Evolutionary conservation across 2,888 invertebrate species (phyloP).

Genomic region (Patella caerulea): DNA sequence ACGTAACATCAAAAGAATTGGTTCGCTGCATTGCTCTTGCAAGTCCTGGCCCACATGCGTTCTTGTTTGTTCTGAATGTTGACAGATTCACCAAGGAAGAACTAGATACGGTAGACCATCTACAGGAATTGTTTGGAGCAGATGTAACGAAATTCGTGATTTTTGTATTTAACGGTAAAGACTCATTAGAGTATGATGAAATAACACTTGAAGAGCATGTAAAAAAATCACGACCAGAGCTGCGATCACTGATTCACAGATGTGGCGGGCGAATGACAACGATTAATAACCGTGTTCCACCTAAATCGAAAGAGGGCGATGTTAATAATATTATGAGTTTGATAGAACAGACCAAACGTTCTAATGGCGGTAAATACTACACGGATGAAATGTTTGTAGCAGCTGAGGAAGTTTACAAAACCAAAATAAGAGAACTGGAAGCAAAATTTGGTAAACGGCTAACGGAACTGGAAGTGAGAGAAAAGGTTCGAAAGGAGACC

Average conservation of each 20-base stretch:
- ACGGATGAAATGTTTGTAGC: slow-evolving; percentile 34
- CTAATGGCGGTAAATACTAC: slow-evolving; percentile 30
- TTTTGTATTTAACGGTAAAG: slow-evolving; percentile 31
- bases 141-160: slow-evolving; percentile 27
- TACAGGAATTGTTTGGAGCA: slow-evolving; percentile 27
- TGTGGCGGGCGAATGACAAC: slow-evolving; percentile 23
- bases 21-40: slow-evolving; percentile 29
- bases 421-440: slow-evolving; percentile 5
- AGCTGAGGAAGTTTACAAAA: slow-evolving; percentile 19
- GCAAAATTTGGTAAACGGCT: neutral
- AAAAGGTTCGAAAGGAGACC: slow-evolving; percentile 21
- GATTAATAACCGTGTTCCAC: slow-evolving; percentile 15
- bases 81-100: slow-evolving; percentile 37
- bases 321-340: slow-evolving; percentile 19
- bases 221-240: slow-evolving; percentile 13
- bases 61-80: slow-evolving; percentile 28
- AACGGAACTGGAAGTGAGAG: neutral
- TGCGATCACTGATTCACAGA: slow-evolving; percentile 21
- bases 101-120: slow-evolving; percentile 28
- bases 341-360: slow-evolving; percentile 16
- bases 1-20: slow-evolving; percentile 26
- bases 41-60: slow-evolving; percentile 36
- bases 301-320: slow-evolving; percentile 18
- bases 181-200: slow-evolving; percentile 27
- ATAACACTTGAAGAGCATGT: slow-evolving; percentile 28